phyloP scores from a whole-genome alignment of 2,888 invertebrate species.

The Sinhomidia bicolor region DNA sequence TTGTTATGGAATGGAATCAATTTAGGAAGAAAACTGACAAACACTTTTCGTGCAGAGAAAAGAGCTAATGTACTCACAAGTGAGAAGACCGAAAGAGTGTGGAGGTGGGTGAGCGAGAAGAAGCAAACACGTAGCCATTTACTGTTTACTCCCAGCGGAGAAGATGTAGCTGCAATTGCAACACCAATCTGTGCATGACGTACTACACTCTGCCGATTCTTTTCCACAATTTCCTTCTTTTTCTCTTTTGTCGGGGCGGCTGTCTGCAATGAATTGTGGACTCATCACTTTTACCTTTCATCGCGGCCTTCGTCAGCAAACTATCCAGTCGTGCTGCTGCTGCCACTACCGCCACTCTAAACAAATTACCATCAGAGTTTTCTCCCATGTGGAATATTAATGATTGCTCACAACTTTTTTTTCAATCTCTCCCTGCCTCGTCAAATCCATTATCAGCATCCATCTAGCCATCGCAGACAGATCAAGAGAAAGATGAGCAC shows the following conservation, averaged over 20 bases:
- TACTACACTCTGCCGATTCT: not conserved
- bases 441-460: no score
- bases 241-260: not conserved
- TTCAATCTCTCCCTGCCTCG: no score
- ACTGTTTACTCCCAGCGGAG: no score
- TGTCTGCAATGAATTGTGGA: conserved; percentile 12
- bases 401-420: not conserved
- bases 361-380: not conserved
- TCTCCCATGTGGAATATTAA: no score
- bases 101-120: no score
- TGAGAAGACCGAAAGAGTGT: no score
- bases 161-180: not conserved
- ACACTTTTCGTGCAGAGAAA: no score
- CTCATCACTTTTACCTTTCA: conserved; percentile 40
- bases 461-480: no score
- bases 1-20: no score
- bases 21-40: no score
- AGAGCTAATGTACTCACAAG: not conserved
- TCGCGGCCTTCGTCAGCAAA: not conserved
- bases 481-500: no score
- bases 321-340: not conserved
- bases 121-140: not conserved
- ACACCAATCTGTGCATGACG: not conserved
- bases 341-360: not conserved
- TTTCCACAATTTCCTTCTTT: conserved; percentile 24